Evolutionary conservation across 2,888 invertebrate genomes (phyloP).

Genomic region (Falcaria lacertinaria): DNA sequence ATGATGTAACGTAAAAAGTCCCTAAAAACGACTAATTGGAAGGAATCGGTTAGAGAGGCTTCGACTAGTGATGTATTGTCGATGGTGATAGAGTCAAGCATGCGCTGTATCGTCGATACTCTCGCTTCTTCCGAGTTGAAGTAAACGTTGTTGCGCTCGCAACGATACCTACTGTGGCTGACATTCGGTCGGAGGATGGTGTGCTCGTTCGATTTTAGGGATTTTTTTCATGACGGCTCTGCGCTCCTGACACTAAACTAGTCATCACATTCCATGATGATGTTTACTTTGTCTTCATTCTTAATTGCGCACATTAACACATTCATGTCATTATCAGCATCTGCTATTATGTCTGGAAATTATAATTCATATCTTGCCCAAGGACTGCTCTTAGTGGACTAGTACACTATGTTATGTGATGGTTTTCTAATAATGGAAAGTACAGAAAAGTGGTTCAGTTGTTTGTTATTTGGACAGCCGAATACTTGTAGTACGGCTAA

Average conservation of each 20-base stretch:
- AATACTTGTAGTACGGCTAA: neutral
- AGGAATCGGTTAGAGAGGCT: conserved; percentile 46
- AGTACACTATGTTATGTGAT: no score
- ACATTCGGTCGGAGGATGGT: conserved; percentile 78
- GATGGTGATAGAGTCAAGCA: conserved; percentile 71
- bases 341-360: no score
- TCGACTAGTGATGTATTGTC: conserved; percentile 54
- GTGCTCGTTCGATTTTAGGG: conserved; percentile 48
- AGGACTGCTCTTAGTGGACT: no score
- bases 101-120: conserved; percentile 77
- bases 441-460: no score
- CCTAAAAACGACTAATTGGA: conserved; percentile 43
- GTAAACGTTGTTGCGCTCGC: conserved; percentile 30
- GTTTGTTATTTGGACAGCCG: no score
- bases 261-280: no score
- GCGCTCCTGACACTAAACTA: conserved; percentile 39
- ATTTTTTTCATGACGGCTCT: conserved; percentile 36
- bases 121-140: conserved; percentile 63
- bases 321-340: no score
- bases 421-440: no score
- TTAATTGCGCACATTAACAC: no score
- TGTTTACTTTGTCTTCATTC: no score
- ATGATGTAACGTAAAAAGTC: conserved; percentile 46
- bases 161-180: conserved; percentile 55
- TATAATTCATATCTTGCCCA: no score